Conservation (phyloP, 2,888 invertebrate species). For the Stenodera caucasica region DNA sequence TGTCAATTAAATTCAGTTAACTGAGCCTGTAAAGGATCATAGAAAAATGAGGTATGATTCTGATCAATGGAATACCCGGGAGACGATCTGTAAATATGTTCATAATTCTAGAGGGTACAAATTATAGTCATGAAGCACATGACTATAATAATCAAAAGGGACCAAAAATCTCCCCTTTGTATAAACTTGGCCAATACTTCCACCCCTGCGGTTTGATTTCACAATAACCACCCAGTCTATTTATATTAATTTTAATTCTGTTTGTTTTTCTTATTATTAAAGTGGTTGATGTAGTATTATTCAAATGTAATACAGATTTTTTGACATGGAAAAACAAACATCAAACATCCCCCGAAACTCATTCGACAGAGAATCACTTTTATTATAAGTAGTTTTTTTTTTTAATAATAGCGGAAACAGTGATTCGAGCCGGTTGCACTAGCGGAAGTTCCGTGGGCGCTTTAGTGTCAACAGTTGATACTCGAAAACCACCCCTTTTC, state of each 20-base stretch:
- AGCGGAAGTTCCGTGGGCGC: constrained; percentile 41
- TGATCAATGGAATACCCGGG: constrained; percentile 36
- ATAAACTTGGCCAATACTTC: constrained; percentile 40
- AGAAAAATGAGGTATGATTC: constrained; percentile 10
- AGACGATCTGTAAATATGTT: constrained; percentile 48
- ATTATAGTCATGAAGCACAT: constrained; percentile 47
- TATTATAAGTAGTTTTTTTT: too few species aligned
- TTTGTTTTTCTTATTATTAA: constrained; percentile 48
- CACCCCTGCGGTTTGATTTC: constrained; percentile 52
- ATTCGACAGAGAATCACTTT: too few species aligned
- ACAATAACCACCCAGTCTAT: constrained; percentile 45
- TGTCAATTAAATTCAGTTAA: neutral
- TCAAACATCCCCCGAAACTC: neutral
- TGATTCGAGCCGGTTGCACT: constrained; percentile 17
- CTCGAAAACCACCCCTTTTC: constrained; percentile 38
- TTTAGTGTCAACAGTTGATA: constrained; percentile 51
- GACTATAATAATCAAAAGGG: constrained; percentile 28
- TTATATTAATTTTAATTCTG: constrained; percentile 53
- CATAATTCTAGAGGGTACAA: constrained; percentile 46
- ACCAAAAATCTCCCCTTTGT: constrained; percentile 41
- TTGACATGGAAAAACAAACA: constrained; percentile 1
- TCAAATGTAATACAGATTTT: neutral
- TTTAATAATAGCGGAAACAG: constrained; percentile 4
- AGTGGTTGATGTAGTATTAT: constrained; percentile 17
- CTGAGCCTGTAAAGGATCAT: neutral